Percentiles rank a stretch among this genome's conserved stretches.
Conservation (phyloP, 2,888 invertebrate genomes). For the Anarsia innoxiella region DNA sequence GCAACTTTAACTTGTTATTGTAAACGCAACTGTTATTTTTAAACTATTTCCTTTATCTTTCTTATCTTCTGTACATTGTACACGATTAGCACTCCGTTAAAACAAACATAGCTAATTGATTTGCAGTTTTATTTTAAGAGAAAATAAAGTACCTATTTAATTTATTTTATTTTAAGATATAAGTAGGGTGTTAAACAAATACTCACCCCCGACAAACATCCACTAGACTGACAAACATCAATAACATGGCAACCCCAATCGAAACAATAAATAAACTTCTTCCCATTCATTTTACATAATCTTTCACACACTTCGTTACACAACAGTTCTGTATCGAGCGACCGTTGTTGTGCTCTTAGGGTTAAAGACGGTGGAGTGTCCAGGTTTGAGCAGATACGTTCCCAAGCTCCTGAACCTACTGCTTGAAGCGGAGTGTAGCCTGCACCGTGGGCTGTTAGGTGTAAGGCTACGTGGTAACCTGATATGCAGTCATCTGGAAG, state of each 20-base stretch:
- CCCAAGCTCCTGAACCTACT: conserved; percentile 69
- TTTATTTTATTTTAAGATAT: too few relatives aligned
- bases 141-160: too few relatives aligned
- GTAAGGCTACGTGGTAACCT: conserved; percentile 83
- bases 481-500: conserved; percentile 82
- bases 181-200: too few relatives aligned
- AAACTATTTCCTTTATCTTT: too few relatives aligned
- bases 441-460: conserved; percentile 82
- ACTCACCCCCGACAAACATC: conserved; percentile 66
- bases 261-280: conserved; percentile 71
- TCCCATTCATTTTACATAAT: conserved; percentile 52
- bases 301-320: conserved; percentile 70
- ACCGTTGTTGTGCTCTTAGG: conserved; percentile 56
- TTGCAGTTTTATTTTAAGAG: too few relatives aligned
- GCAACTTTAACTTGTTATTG: too few relatives aligned
- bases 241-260: conserved; percentile 73
- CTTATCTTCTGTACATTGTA: too few relatives aligned
- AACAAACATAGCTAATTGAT: too few relatives aligned
- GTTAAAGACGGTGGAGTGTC: conserved; percentile 33
- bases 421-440: conserved; percentile 80
- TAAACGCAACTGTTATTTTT: too few relatives aligned
- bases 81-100: too few relatives aligned
- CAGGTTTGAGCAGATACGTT: conserved; percentile 30
- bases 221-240: conserved; percentile 68
- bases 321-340: conserved; percentile 63